Conservation (phyloP, 2,888 invertebrate genomes). For the Ophion ellenae region DNA sequence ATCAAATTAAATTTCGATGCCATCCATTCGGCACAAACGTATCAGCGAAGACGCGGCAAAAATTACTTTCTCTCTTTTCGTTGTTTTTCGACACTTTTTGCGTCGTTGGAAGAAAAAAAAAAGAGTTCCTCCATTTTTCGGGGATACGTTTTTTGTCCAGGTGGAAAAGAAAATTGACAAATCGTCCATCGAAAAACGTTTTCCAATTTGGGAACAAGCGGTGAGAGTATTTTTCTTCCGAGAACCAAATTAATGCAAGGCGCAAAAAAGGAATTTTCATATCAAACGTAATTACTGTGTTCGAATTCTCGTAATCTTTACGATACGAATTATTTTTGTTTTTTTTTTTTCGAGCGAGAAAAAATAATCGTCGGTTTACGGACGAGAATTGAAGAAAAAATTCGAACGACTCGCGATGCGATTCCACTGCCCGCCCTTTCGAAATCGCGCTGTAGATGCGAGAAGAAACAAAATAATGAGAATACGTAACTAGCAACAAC, state of each 20-base stretch:
- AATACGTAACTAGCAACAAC: constrained; percentile 20
- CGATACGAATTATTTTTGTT: neutral
- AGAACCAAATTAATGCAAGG: neutral
- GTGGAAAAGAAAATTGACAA: neutral
- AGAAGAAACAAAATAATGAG: neutral
- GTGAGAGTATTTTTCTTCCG: neutral
- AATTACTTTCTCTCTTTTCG: neutral
- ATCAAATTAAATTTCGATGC: constrained; percentile 14
- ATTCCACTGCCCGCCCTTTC: constrained; percentile 46
- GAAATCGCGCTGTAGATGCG: constrained; percentile 19
- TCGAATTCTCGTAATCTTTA: neutral
- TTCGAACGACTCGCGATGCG: constrained; percentile 48
- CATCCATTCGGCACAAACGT: neutral
- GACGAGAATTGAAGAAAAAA: neutral
- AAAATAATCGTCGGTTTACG: too few relatives aligned
- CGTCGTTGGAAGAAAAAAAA: neutral
- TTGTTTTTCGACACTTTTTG: neutral
- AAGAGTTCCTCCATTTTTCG: neutral
- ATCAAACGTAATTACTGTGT: neutral
- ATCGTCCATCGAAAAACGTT: neutral
- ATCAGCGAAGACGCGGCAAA: neutral
- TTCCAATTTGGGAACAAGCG: neutral
- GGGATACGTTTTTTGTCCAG: neutral
- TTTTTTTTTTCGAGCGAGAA: too few relatives aligned
- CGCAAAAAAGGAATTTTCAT: neutral